These are phyloP conservation scores for Macrophya alboannulata DNA, from an alignment of 2,888 invertebrate species.

Conservation along the genomic window DNA sequence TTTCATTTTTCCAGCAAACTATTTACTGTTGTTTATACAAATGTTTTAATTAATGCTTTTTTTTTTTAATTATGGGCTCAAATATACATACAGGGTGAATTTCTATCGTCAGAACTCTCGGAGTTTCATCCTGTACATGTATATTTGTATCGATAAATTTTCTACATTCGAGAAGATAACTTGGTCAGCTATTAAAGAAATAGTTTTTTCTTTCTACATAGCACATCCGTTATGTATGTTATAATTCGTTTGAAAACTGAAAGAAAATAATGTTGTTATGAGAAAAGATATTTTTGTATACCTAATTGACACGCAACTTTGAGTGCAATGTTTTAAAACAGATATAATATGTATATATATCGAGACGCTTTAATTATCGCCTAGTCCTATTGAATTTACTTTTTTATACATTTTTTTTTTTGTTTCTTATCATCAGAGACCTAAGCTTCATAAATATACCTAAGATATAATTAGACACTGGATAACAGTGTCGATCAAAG, in stretches of 20 bases:
- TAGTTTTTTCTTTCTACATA: not conserved
- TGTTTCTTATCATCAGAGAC: conserved; percentile 17
- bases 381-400: conserved; percentile 15
- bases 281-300: not conserved
- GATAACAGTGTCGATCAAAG: not conserved
- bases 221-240: not conserved
- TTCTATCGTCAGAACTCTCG: too few species aligned
- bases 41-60: not conserved
- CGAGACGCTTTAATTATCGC: not conserved
- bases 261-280: conserved; percentile 6
- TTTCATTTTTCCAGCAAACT: not conserved
- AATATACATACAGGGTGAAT: not conserved
- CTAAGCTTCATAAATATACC: conserved; percentile 25
- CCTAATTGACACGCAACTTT: not conserved
- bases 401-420: conserved; percentile 5
- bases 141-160: not conserved
- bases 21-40: not conserved
- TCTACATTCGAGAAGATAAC: not conserved
- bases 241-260: not conserved
- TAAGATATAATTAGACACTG: not conserved
- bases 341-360: not conserved
- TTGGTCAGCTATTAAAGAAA: conserved; percentile 1
- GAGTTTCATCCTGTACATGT: too few species aligned
- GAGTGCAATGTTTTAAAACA: not conserved
- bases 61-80: not conserved